Evolutionary conservation across 2,888 invertebrate genomes (phyloP).

Genomic region (Meiosimyza platycephala): DNA sequence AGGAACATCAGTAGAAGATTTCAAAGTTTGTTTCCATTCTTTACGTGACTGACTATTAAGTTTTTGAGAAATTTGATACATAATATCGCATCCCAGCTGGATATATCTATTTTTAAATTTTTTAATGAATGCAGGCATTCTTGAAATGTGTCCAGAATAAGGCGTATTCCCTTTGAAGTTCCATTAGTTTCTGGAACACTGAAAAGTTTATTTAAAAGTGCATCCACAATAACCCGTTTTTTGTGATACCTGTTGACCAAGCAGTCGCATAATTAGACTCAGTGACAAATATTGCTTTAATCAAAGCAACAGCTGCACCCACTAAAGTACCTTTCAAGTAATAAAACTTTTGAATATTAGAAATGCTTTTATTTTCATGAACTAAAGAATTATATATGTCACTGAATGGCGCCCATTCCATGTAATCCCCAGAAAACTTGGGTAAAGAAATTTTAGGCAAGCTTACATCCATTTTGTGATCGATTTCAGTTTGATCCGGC

Average conservation of each 20-base stretch:
- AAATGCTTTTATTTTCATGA: no score
- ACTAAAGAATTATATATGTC: no score
- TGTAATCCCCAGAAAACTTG: no score
- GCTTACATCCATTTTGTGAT: no score
- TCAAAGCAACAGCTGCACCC: not conserved
- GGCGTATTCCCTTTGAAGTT: conserved; percentile 2
- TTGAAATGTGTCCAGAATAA: conserved; percentile 7
- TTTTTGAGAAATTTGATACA: conserved; percentile 19
- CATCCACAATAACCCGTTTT: conserved; percentile 22
- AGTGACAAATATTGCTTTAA: not conserved
- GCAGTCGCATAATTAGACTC: conserved; percentile 28
- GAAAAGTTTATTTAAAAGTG: conserved; percentile 17
- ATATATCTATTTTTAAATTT: conserved; percentile 16
- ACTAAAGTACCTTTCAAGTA: not conserved
- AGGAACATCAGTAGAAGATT: conserved; percentile 16
- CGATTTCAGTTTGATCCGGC: no score
- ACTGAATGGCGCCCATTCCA: no score
- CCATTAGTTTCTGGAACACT: conserved; percentile 20
- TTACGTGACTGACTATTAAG: conserved; percentile 7
- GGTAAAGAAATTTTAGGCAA: no score
- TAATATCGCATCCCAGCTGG: conserved; percentile 13
- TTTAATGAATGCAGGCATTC: conserved; percentile 12
- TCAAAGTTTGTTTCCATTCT: conserved; percentile 24
- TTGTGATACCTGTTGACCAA: conserved; percentile 29
- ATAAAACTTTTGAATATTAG: not conserved